These are phyloP conservation scores for Lamproptera curius DNA, from an alignment of 2,888 invertebrate species.

Conservation along the genomic window DNA sequence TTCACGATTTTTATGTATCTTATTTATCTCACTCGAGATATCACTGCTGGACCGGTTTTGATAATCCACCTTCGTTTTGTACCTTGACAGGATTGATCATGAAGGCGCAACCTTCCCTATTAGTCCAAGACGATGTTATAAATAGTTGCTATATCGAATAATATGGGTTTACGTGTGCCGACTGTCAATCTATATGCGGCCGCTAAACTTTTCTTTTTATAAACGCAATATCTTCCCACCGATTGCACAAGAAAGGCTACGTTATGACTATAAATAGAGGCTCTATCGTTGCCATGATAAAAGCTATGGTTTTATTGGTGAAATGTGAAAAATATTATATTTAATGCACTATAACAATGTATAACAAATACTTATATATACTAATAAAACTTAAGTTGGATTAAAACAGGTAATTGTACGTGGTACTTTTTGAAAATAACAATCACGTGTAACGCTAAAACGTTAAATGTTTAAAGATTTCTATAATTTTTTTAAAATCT, in stretches of 20 bases:
- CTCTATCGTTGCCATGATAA: slow-evolving; percentile 22
- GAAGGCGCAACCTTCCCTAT: slow-evolving; percentile 40
- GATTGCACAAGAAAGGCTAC: slow-evolving; percentile 16
- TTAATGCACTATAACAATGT: too few relatives aligned
- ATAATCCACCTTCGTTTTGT: slow-evolving; percentile 29
- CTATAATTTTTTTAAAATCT: too few relatives aligned
- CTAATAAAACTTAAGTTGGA: too few relatives aligned
- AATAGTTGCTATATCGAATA: slow-evolving; percentile 21
- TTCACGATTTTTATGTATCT: slow-evolving; percentile 13
- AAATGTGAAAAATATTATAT: not conserved
- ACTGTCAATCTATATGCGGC: slow-evolving; percentile 16
- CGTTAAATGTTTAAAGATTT: too few relatives aligned
- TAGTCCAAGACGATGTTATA: slow-evolving; percentile 29
- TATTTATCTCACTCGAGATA: slow-evolving; percentile 14
- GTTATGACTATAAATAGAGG: slow-evolving; percentile 28
- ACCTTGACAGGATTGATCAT: slow-evolving; percentile 34
- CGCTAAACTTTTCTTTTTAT: slow-evolving; percentile 19
- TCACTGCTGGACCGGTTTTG: slow-evolving; percentile 15
- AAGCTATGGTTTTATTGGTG: not conserved
- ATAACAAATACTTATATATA: too few relatives aligned
- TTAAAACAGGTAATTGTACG: too few relatives aligned
- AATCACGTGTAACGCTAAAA: too few relatives aligned
- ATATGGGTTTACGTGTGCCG: slow-evolving; percentile 20
- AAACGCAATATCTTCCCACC: slow-evolving; percentile 19
- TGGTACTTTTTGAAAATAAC: too few relatives aligned